Percentiles rank a stretch among this genome's conserved stretches.
These are phyloP conservation scores for Halcyon smyrnensis DNA, from an alignment of 2,797 vertebrate genomes.

Conservation along the genomic window DNA sequence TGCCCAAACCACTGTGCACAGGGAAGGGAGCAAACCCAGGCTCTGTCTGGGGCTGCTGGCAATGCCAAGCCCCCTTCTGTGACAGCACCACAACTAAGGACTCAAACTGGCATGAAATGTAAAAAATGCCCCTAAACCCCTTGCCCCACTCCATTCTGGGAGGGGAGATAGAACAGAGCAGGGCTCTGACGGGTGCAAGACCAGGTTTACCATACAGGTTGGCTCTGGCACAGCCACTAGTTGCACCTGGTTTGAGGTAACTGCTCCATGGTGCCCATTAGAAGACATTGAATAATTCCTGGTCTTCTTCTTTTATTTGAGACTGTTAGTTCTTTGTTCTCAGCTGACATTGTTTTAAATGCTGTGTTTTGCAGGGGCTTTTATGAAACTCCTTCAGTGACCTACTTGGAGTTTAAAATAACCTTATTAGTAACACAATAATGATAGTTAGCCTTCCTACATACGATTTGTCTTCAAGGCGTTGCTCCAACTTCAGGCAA, in stretches of 20 bases:
- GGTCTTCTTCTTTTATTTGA: background rate
- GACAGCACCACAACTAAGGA: background rate
- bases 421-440: slow-evolving; percentile 33
- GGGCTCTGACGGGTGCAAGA: background rate
- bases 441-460: slow-evolving; percentile 45
- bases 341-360: background rate
- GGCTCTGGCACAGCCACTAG: background rate
- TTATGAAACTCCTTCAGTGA: slow-evolving; percentile 17
- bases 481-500: background rate
- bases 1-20: background rate
- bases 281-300: background rate
- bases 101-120: background rate
- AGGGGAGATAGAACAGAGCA: background rate
- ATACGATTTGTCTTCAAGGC: background rate
- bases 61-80: background rate
- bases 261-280: background rate
- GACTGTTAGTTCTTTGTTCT: background rate
- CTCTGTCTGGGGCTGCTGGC: background rate
- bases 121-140: background rate
- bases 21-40: background rate
- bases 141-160: background rate
- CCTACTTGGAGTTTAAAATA: slow-evolving; percentile 63
- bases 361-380: background rate
- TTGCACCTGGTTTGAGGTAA: background rate
- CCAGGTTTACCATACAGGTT: fast-evolving